Evolutionary conservation across 1,140 invertebrate species (phyloP).

Genomic region (Harpegnathos saltator): DNA sequence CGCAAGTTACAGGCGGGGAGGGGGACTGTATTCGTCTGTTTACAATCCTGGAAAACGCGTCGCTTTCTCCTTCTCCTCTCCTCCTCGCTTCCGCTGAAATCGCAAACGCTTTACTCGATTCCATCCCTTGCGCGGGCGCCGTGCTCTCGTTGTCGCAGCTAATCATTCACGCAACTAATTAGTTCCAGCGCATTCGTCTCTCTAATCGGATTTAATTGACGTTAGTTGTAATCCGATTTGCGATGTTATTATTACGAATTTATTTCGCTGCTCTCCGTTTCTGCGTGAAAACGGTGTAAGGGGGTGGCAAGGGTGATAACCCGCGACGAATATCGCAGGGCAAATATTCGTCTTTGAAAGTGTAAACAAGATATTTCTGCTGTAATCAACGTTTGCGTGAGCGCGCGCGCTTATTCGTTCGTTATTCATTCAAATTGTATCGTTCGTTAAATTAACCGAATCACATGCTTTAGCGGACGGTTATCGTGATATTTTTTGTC

Average conservation of each 20-base stretch:
- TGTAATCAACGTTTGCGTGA: too few species aligned
- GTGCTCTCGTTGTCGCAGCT: conserved; percentile 41
- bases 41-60: conserved; percentile 34
- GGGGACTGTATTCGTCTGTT: conserved; percentile 16
- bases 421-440: background rate
- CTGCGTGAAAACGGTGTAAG: background rate
- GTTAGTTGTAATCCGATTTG: conserved; percentile 34
- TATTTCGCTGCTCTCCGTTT: background rate
- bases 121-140: background rate
- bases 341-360: too few species aligned
- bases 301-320: background rate
- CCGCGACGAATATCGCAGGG: too few species aligned
- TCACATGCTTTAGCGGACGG: background rate
- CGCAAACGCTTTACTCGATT: conserved; percentile 39
- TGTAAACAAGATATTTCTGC: too few species aligned
- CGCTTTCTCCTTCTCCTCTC: background rate
- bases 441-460: background rate
- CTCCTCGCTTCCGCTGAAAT: conserved; percentile 44
- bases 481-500: background rate
- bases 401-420: background rate
- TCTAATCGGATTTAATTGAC: conserved; percentile 51
- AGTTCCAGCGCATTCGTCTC: conserved; percentile 37
- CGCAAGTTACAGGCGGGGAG: conserved; percentile 31
- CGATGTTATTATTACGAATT: conserved; percentile 35
- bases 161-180: conserved; percentile 58